Conservation (phyloP, 2,113 vertebrate genomes). For the Tyrannus savana region DNA sequence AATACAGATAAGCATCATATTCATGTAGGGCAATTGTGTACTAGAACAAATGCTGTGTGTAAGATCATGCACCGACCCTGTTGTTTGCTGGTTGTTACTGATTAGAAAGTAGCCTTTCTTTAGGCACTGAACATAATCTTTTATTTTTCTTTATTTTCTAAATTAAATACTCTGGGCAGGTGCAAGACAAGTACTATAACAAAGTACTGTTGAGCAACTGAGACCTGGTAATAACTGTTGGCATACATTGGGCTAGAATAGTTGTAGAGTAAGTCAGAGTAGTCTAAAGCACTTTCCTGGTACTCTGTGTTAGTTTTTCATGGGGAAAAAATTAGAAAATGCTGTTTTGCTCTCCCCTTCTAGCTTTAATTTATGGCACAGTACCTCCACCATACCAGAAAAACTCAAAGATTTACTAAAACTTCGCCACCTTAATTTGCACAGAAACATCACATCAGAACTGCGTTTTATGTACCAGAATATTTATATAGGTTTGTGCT, state of each 20-base stretch:
- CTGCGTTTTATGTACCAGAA: background rate
- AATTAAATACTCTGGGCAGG: background rate
- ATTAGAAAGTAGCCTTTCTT: background rate
- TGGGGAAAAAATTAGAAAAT: background rate
- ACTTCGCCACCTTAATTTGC: background rate
- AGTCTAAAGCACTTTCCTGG: background rate
- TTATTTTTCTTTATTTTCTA: background rate
- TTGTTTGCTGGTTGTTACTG: background rate
- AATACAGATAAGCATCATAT: background rate
- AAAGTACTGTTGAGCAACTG: background rate
- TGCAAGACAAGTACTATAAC: background rate
- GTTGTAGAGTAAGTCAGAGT: background rate
- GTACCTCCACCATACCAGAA: background rate
- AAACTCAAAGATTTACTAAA: background rate
- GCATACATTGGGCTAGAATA: background rate
- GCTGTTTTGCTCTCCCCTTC: background rate
- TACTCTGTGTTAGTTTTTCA: background rate
- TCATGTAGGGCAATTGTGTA: background rate
- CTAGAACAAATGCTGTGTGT: background rate
- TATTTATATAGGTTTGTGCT: background rate
- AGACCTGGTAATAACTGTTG: background rate
- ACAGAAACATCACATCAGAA: background rate
- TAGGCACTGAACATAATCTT: background rate
- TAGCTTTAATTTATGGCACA: background rate
- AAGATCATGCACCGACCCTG: background rate